Conservation (phyloP, 2,113 vertebrate species). For the Megaceryle maxima region DNA sequence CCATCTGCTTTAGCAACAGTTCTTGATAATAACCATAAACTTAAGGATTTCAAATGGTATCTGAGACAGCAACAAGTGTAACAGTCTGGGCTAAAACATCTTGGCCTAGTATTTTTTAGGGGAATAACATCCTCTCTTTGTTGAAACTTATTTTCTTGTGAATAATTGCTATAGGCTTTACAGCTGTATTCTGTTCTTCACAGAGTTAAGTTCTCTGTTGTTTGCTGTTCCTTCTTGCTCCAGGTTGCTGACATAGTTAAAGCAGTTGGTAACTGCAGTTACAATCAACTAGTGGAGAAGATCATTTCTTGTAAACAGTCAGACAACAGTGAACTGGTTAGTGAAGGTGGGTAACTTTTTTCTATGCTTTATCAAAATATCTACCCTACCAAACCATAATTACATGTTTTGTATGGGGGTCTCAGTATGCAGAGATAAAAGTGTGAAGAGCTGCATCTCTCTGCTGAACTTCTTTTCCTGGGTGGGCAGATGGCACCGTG, state of each 20-base stretch:
- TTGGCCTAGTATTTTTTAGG: background rate
- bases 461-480: background rate
- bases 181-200: background rate
- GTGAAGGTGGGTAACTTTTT: slow-evolving; percentile 85
- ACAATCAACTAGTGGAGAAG: slow-evolving; percentile 99
- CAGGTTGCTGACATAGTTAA: slow-evolving; percentile 94
- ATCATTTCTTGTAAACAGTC: slow-evolving; percentile 98
- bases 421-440: background rate
- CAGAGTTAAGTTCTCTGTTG: background rate
- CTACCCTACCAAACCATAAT: background rate
- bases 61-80: background rate
- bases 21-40: background rate
- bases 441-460: background rate
- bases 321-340: slow-evolving; percentile 91
- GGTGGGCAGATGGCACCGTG: background rate
- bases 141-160: background rate
- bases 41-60: background rate
- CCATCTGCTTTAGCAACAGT: background rate
- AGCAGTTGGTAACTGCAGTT: slow-evolving; percentile 98
- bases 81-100: background rate
- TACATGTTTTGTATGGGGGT: background rate
- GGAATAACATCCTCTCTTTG: background rate
- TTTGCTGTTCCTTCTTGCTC: slow-evolving; percentile 28
- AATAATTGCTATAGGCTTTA: background rate
- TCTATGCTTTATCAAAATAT: background rate